phyloP scores from a whole-genome alignment of 2,888 invertebrate species.

The Sesamia inferens region DNA sequence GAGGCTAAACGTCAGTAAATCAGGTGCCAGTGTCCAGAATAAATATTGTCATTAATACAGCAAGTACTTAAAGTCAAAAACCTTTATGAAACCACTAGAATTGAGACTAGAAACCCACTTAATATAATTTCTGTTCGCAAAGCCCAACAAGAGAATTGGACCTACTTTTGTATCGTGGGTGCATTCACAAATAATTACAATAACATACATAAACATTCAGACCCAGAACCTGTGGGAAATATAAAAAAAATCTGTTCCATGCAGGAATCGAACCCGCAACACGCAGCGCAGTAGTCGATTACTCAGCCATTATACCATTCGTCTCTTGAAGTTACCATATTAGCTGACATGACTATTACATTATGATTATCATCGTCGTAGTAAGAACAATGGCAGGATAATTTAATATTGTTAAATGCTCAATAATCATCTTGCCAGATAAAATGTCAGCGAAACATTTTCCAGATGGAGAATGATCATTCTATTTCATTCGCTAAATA shows the following conservation, averaged over 20 bases:
- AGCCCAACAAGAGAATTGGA: neutral
- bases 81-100: neutral
- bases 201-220: too few species aligned
- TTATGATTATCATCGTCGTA: conserved; percentile 17
- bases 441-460: conserved; percentile 43
- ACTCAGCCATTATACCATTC: too few species aligned
- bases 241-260: too few species aligned
- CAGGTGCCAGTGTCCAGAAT: neutral
- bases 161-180: too few species aligned
- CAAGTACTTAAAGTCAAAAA: neutral
- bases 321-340: conserved; percentile 9
- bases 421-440: conserved; percentile 48
- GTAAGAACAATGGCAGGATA: conserved; percentile 24
- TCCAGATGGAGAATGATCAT: conserved; percentile 9
- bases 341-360: conserved; percentile 28
- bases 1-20: neutral
- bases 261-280: too few species aligned
- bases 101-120: neutral
- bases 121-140: conserved; percentile 7
- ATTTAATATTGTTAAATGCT: conserved; percentile 46
- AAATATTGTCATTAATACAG: neutral
- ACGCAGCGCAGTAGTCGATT: too few species aligned
- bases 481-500: conserved; percentile 32
- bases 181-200: too few species aligned
- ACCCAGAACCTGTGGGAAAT: too few species aligned